These are phyloP conservation scores for Gobio occitaniae DNA, from an alignment of 2,797 vertebrate species.

Conservation along the genomic window DNA sequence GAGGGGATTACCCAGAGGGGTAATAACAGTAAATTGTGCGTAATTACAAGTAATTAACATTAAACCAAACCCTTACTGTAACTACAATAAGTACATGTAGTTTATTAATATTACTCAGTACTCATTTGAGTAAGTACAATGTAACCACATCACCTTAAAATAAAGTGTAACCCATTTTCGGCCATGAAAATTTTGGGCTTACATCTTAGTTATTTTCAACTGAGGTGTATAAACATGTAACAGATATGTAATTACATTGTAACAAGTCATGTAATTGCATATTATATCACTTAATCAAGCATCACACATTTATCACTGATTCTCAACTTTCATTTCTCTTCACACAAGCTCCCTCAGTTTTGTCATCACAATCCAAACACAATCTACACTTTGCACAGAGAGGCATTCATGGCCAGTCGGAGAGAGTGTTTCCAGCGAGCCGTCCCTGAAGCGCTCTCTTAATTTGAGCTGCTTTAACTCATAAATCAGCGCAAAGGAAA, in stretches of 20 bases:
- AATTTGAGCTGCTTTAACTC: slow-evolving; percentile 80
- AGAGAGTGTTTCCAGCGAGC: slow-evolving; percentile 77
- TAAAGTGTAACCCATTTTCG: no score
- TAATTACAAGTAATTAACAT: no score
- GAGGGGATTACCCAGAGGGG: no score
- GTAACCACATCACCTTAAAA: no score
- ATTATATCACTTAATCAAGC: background rate
- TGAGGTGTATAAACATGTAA: slow-evolving; percentile 30
- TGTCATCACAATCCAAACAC: slow-evolving; percentile 29
- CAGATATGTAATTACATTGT: slow-evolving; percentile 39
- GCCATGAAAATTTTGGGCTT: background rate
- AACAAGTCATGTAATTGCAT: background rate
- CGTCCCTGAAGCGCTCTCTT: slow-evolving; percentile 80
- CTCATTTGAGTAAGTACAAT: no score
- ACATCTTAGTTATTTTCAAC: background rate
- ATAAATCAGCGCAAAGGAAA: slow-evolving; percentile 82
- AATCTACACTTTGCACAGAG: slow-evolving; percentile 64
- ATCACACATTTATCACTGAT: background rate
- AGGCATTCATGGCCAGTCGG: slow-evolving; percentile 79
- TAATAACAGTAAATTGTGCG: no score
- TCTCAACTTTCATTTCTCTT: slow-evolving; percentile 11
- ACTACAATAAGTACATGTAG: no score
- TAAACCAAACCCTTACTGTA: no score
- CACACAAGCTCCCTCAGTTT: background rate
- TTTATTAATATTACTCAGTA: no score